These are phyloP conservation scores for Cepaea nemoralis DNA, from an alignment of 1,140 invertebrate genomes.

Conservation along the genomic window DNA sequence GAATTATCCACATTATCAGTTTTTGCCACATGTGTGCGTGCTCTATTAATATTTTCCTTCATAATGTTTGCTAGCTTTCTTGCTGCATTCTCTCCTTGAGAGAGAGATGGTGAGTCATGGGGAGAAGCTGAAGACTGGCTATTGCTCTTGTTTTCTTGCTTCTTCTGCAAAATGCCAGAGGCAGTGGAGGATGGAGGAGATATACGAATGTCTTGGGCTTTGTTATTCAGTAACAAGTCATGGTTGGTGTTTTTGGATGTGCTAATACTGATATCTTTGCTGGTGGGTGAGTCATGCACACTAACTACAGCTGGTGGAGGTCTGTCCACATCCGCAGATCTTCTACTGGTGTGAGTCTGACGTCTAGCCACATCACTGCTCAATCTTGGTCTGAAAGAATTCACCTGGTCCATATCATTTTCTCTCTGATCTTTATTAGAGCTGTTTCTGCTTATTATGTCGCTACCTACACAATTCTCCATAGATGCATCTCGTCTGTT, in stretches of 20 bases:
- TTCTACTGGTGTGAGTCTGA: background rate
- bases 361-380: background rate
- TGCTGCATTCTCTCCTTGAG: background rate
- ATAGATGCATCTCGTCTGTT: background rate
- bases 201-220: background rate
- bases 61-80: slow-evolving; percentile 6
- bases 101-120: background rate
- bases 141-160: background rate
- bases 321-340: background rate
- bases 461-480: too few species aligned
- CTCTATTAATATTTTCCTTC: background rate
- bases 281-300: background rate
- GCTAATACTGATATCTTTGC: background rate
- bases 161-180: background rate
- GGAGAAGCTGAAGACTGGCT: background rate
- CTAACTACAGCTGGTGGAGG: background rate
- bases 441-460: too few species aligned
- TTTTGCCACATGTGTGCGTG: background rate
- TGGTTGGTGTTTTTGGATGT: background rate
- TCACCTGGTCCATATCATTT: background rate
- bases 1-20: background rate
- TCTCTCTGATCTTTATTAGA: too few species aligned
- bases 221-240: background rate
- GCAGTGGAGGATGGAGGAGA: background rate
- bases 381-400: background rate